Evolutionary conservation across 2,797 vertebrate species (phyloP).

Genomic region (Hylomyscus alleni): DNA sequence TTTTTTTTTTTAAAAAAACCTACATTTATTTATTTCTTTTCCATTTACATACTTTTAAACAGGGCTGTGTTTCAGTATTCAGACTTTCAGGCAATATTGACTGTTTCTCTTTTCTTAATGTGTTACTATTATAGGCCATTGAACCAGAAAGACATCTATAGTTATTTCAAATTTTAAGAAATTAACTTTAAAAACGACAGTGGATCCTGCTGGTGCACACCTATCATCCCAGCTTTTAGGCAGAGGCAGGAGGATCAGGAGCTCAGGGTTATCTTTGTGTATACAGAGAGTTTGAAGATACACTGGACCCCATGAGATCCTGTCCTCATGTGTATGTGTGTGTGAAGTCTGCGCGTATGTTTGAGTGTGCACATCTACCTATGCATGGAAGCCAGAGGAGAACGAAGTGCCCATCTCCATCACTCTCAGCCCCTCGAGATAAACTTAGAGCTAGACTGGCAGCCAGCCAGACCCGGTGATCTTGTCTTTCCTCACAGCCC

Average conservation of each 20-base stretch:
- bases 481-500: neutral
- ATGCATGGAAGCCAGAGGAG: neutral
- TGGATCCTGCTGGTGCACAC: no score
- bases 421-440: neutral
- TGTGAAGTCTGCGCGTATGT: neutral
- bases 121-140: neutral
- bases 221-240: no score
- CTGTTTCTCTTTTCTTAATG: neutral
- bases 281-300: neutral
- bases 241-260: neutral
- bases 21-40: slow-evolving; percentile 90
- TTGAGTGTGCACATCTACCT: neutral
- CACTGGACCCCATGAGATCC: neutral
- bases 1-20: slow-evolving; percentile 86
- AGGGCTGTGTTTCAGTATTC: slow-evolving; percentile 88
- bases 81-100: slow-evolving; percentile 89
- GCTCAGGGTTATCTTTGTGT: neutral
- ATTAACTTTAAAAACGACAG: neutral
- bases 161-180: neutral
- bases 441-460: neutral
- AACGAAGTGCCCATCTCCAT: neutral
- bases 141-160: neutral
- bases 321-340: no score
- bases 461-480: no score
- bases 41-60: slow-evolving; percentile 91